A percentile compares a stretch with the other conserved stretches of the same genome.
Conservation (phyloP, 2,888 invertebrate genomes). For the Drosophila leonis region DNA sequence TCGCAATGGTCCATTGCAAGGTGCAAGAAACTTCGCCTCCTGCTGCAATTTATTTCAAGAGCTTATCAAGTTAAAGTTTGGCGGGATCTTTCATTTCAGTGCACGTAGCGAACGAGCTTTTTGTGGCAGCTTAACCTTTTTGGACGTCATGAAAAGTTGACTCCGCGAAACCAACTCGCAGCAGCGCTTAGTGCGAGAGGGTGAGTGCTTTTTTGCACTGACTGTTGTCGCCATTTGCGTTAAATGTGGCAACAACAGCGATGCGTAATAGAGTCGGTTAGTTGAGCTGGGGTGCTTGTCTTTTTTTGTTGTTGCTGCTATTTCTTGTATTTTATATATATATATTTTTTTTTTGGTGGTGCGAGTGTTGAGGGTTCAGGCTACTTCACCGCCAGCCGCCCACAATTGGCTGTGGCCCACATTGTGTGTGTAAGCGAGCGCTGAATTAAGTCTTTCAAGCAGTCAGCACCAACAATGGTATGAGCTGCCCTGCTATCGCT, state of each 20-base stretch:
- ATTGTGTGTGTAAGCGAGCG: conserved; percentile 44
- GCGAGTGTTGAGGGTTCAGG: conserved; percentile 22
- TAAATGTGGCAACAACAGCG: conserved; percentile 60
- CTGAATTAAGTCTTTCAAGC: conserved; percentile 75
- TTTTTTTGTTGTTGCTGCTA: not conserved
- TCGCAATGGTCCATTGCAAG: conserved; percentile 2
- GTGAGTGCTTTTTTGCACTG: conserved; percentile 51
- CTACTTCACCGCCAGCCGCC: not conserved
- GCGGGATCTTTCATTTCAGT: conserved; percentile 65
- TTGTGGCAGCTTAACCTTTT: conserved; percentile 76
- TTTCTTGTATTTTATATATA: not conserved
- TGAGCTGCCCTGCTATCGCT: conserved; percentile 56
- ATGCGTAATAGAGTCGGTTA: conserved; percentile 77
- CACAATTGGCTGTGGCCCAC: conserved; percentile 53
- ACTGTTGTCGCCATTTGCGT: conserved; percentile 79
- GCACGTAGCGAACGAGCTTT: conserved; percentile 57
- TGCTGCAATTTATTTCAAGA: conserved; percentile 67
- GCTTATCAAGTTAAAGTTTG: conserved; percentile 78
- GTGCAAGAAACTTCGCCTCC: conserved; percentile 33
- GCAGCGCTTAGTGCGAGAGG: not conserved
- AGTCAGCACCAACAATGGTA: conserved; percentile 74
- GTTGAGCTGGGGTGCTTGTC: conserved; percentile 35
- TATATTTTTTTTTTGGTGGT: conserved; percentile 9
- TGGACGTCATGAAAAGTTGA: conserved; percentile 63
- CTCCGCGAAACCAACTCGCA: conserved; percentile 12